Percentiles rank a stretch among this genome's conserved stretches.
Conservation (phyloP, 2,888 invertebrate species). For the Metellina segmentata region DNA sequence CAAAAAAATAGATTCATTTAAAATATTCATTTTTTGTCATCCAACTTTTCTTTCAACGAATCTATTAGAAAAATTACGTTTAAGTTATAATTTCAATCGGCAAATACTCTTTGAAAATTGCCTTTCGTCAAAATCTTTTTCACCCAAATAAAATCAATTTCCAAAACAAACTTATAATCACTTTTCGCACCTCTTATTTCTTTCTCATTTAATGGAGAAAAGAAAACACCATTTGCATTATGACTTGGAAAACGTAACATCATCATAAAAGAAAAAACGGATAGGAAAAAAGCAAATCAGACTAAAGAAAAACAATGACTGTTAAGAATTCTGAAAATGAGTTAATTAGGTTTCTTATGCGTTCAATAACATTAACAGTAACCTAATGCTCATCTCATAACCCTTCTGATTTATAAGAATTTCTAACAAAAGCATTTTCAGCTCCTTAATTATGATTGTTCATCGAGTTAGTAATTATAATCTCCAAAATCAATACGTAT, state of each 20-base stretch:
- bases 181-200: neutral
- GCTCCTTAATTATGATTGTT: slow-evolving; percentile 46
- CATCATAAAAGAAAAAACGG: neutral
- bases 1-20: neutral
- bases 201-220: neutral
- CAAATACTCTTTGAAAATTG: neutral
- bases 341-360: slow-evolving; percentile 31
- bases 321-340: slow-evolving; percentile 12
- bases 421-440: neutral
- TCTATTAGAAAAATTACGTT: neutral
- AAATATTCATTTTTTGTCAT: neutral
- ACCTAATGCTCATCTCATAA: slow-evolving; percentile 26
- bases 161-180: neutral
- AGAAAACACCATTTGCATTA: neutral
- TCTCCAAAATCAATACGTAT: slow-evolving; percentile 18
- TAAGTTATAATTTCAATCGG: neutral
- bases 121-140: neutral
- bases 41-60: neutral
- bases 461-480: slow-evolving; percentile 30
- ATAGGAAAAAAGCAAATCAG: neutral
- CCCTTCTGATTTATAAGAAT: neutral
- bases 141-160: neutral
- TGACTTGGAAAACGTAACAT: neutral
- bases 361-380: neutral
- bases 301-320: neutral